phyloP scores from a whole-genome alignment of 2,888 invertebrate species.

The Trissonchulus latispiculum region DNA sequence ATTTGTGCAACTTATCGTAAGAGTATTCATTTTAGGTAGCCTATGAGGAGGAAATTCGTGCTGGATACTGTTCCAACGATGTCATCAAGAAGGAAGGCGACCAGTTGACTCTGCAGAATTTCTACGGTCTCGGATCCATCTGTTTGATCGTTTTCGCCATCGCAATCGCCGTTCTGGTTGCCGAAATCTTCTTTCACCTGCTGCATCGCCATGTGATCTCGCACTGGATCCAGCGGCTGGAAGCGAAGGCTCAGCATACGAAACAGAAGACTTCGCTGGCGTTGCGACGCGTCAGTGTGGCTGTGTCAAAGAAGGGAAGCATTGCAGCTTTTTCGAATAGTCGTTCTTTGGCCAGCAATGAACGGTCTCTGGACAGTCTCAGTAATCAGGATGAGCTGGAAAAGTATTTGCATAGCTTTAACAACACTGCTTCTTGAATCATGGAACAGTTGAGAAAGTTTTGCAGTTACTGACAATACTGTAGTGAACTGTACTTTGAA shows the following conservation, averaged over 20 bases:
- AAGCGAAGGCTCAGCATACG: neutral
- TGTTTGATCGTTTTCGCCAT: neutral
- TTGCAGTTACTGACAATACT: no score
- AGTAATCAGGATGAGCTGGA: no score
- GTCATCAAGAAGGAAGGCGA: neutral
- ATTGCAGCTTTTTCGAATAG: no score
- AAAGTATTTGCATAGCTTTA: no score
- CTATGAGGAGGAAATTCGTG: neutral
- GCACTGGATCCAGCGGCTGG: neutral
- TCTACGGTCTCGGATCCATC: neutral
- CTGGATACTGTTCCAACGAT: neutral
- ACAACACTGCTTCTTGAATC: no score
- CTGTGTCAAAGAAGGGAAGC: no score
- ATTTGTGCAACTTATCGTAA: no score
- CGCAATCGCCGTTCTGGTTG: neutral
- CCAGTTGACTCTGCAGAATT: neutral
- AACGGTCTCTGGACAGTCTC: no score
- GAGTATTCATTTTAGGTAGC: neutral
- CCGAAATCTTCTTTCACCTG: neutral
- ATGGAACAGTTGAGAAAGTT: no score
- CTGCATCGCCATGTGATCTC: neutral
- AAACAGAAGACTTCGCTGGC: neutral
- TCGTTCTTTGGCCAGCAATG: no score
- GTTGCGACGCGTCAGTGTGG: no score
- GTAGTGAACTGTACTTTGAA: no score